Base-by-base conservation (phyloP, 2,888 invertebrate species). In the Notocelia uddmanniana region DNA sequence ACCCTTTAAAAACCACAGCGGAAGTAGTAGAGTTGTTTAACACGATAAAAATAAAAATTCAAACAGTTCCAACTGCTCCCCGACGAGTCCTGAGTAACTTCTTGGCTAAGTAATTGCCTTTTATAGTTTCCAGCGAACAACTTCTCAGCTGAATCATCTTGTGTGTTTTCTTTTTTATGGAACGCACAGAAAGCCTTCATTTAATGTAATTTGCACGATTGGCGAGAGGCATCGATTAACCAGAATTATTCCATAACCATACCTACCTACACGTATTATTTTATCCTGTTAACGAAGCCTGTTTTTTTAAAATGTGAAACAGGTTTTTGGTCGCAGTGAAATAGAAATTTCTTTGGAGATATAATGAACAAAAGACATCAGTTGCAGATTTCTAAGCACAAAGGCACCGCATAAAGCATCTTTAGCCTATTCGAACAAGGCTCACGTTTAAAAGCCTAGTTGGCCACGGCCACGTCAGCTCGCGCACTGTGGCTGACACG, bases 101-200 rank as follows among this genome's bases (percentile, higher is more conserved):
- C 83, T 79, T 80, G 82, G 81, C 87, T 86, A 87, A 89, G 89
- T 89, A 89, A 90, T 90, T 88, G 88, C 84, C 88, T 85, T 88
- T 86, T 87, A 86, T 83, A 87, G 86, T 86, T 84, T 79, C 85
- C 85, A 85, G 84, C 81, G 75, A 81, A 74, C 80, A 77, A 87
- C 84, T 86, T 84, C 78, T 80, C 79, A 74, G 82, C 85, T 86
- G 87, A 90, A 81, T 89, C 87, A 88, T 80, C 74, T 59, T 60
- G 57, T 67, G 76, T 78, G 73, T 78, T 18, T 55, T 21, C 5
- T 26, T 23, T 58, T 58, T 70, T 63, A 37, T 34, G 55, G 21
- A 21, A 48, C 10, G 48, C 31, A 26, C 55, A 55, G 48, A 48
- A 55, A 45, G 26, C 26, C 55, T 26, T 26, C 21, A 26, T 58